Evolutionary conservation across 2,797 vertebrate species (phyloP).

Genomic region (Amblyraja radiata): DNA sequence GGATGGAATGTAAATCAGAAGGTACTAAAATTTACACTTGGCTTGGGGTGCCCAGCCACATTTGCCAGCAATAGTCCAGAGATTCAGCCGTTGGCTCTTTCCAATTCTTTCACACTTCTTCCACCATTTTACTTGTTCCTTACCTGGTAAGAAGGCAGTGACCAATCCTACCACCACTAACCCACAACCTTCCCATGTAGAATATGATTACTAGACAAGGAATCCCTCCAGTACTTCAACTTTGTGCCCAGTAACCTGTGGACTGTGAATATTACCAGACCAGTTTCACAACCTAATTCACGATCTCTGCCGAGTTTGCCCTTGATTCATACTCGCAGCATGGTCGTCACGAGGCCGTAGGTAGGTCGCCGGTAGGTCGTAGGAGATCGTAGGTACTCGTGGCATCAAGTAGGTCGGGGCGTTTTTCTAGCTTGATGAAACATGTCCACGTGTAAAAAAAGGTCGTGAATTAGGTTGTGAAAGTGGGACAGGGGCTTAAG

Average conservation of each 20-base stretch:
- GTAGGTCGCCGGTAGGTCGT: too few relatives aligned
- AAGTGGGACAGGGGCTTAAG: too few relatives aligned
- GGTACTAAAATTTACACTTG: background rate
- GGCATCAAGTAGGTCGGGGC: too few relatives aligned
- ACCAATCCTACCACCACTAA: too few relatives aligned
- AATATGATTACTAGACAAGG: background rate
- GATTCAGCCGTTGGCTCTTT: background rate
- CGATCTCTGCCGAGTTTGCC: too few relatives aligned
- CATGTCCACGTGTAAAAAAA: too few relatives aligned
- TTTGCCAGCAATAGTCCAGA: background rate
- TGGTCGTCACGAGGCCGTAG: too few relatives aligned
- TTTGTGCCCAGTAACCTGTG: background rate
- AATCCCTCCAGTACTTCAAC: background rate
- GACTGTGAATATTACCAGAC: background rate
- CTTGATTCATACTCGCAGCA: too few relatives aligned
- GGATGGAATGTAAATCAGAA: background rate
- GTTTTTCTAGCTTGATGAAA: too few relatives aligned
- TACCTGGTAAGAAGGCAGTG: background rate
- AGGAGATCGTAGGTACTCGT: too few relatives aligned
- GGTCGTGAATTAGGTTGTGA: too few relatives aligned
- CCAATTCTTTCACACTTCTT: background rate
- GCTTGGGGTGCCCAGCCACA: background rate
- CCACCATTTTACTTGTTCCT: background rate
- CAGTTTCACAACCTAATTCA: too few relatives aligned
- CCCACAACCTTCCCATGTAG: background rate